These are phyloP conservation scores for Halocaridina rubra DNA, from an alignment of 2,888 invertebrate species.

Conservation along the genomic window DNA sequence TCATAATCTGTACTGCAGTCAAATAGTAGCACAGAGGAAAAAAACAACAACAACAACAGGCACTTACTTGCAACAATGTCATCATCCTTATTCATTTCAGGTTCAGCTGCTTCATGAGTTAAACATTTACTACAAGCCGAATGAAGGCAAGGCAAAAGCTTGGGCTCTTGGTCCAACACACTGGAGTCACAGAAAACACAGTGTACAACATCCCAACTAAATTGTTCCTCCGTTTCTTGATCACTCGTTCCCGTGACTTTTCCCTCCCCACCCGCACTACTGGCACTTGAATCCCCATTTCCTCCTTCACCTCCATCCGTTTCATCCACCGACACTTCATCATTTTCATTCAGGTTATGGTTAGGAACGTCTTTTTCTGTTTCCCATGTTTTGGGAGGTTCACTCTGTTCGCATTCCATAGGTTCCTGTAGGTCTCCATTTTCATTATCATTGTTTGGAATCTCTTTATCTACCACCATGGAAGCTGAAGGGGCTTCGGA, in stretches of 20 bases:
- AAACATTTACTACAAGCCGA: slow-evolving; percentile 66
- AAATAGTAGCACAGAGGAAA: too few species aligned
- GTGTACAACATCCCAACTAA: slow-evolving; percentile 56
- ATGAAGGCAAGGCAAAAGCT: slow-evolving; percentile 69
- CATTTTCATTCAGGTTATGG: background rate
- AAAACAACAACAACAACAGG: background rate
- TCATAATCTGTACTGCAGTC: too few species aligned
- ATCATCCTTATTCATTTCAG: slow-evolving; percentile 60
- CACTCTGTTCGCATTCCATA: background rate
- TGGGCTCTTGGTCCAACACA: slow-evolving; percentile 65
- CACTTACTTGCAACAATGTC: slow-evolving; percentile 62
- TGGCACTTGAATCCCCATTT: slow-evolving; percentile 34
- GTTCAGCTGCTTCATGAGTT: slow-evolving; percentile 59
- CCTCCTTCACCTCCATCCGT: slow-evolving; percentile 14
- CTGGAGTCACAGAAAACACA: slow-evolving; percentile 58
- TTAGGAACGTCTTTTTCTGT: background rate
- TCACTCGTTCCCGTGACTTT: slow-evolving; percentile 54
- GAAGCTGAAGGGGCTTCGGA: background rate
- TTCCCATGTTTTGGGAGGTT: background rate
- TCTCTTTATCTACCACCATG: background rate
- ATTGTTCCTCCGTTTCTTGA: slow-evolving; percentile 31
- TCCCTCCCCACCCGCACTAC: slow-evolving; percentile 54
- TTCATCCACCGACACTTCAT: background rate
- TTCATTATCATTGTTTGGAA: too few species aligned
- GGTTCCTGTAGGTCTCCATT: background rate